Evolutionary conservation across 2,888 invertebrate species (phyloP), one percentile per base, ranked within the genome.

Genomic region (Drosophila nr. fundita): DNA sequence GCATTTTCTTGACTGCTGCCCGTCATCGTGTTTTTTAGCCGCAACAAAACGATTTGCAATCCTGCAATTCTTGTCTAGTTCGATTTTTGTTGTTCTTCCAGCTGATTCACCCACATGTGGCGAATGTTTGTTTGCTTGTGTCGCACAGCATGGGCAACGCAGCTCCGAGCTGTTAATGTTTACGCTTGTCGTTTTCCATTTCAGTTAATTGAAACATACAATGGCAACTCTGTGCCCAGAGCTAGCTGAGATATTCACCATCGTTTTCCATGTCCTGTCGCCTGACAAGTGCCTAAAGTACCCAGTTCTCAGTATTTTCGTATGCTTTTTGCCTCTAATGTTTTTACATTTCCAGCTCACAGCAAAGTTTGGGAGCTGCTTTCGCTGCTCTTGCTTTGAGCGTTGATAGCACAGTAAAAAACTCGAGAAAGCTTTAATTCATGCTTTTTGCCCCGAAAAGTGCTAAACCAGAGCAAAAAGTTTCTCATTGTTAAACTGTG

Each of bases 121-220:
- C 13, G 13, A 42, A 40, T 36, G 36, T 61, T 32, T 40, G 67
- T 45, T n/a, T 24, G 45, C 10, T 29, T 24, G 40, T n/a, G 53
- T 49, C 38, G 68, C 75, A 52, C 67, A 70, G 61, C 65, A 65
- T 54, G 65, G 27, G 50, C 21, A 45, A 61, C 57, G 62, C 36
- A 38, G 63, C 78, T 68, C 68, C 67, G 59, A 73, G 77, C 83
- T 78, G 88, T 85, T 81, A 81, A 87, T 85, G 74, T 83, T 85
- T 77, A 87, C 79, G 83, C 83, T 83, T 79, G 83, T 83, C 79
- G 88, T 71, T 85, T 85, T 79, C 85, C 85, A 85, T 85, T 85
- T 75, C 73, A 81, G 83, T 85, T 85, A 85, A 85, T 85, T 85
- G 88, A 85, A 85, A 85, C 60, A 66, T 38, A 68, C 65, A 57